These are phyloP conservation scores for Carassius carassius DNA, from an alignment of 2,113 vertebrate species.

Conservation along the genomic window DNA sequence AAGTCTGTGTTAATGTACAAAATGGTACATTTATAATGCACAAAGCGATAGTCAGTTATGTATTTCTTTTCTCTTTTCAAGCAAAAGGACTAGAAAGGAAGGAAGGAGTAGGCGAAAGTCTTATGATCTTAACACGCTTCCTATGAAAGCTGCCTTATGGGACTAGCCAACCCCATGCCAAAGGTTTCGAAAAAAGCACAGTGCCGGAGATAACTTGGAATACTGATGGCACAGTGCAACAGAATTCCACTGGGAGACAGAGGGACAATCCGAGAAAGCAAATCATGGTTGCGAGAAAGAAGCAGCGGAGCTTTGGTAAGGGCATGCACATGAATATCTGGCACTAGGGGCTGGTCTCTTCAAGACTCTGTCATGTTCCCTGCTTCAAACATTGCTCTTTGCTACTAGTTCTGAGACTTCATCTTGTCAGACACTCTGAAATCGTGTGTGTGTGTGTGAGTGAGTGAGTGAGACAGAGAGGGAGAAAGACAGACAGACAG, in stretches of 20 bases:
- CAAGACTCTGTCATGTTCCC: constrained; percentile 52
- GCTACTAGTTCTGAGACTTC: constrained; percentile 49
- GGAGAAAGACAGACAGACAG: neutral
- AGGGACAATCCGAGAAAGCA: constrained; percentile 71
- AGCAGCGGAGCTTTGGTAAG: constrained; percentile 30
- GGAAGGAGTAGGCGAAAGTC: constrained; percentile 63
- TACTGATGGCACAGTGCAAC: constrained; percentile 75
- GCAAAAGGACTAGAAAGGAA: constrained; percentile 52
- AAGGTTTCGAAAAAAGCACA: constrained; percentile 73
- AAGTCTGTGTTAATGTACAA: neutral
- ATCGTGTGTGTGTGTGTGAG: constrained; percentile 53
- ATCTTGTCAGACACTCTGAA: constrained; percentile 46
- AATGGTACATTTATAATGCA: neutral
- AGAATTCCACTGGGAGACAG: constrained; percentile 71
- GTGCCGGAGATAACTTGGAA: constrained; percentile 77
- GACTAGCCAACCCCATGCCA: constrained; percentile 72
- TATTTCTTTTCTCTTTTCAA: constrained; percentile 63
- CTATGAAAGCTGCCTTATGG: constrained; percentile 77
- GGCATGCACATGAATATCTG: constrained; percentile 66
- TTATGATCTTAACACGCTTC: constrained; percentile 75
- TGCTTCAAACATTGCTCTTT: constrained; percentile 35
- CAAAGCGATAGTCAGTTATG: constrained; percentile 61
- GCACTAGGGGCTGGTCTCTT: constrained; percentile 42
- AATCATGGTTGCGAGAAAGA: constrained; percentile 66
- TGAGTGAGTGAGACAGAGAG: constrained; percentile 28